Conservation (phyloP, 2,797 vertebrate species). For the Austrolebias charrua region DNA sequence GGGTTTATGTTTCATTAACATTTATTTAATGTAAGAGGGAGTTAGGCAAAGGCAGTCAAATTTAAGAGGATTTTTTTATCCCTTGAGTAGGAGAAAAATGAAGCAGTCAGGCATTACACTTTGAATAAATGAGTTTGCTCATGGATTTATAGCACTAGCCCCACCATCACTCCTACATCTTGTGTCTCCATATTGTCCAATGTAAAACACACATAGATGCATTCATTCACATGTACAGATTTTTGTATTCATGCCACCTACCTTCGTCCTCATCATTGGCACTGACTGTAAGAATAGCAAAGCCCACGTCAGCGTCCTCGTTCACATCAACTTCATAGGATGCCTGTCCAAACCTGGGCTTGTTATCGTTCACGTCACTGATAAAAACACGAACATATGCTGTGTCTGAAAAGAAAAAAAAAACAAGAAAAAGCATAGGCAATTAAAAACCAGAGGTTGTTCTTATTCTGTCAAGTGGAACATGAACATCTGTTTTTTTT, state of each 20-base stretch:
- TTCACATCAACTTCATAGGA: slow-evolving; percentile 85
- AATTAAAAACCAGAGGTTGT: slow-evolving; percentile 61
- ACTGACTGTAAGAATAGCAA: slow-evolving; percentile 83
- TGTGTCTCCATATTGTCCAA: not conserved
- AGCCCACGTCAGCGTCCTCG: slow-evolving; percentile 87
- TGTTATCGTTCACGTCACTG: slow-evolving; percentile 92
- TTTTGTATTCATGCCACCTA: slow-evolving; percentile 48
- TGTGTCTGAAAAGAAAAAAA: slow-evolving; percentile 77
- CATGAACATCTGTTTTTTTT: slow-evolving; percentile 40
- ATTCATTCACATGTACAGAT: not conserved
- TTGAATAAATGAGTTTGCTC: slow-evolving; percentile 1
- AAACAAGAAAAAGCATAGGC: slow-evolving; percentile 33
- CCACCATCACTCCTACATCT: slow-evolving; percentile 10
- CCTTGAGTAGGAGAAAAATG: slow-evolving; percentile 10
- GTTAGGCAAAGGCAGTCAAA: slow-evolving; percentile 17
- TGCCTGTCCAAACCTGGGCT: slow-evolving; percentile 81
- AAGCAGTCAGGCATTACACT: slow-evolving; percentile 8
- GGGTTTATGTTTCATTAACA: slow-evolving; percentile 7
- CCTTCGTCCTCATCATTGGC: slow-evolving; percentile 90
- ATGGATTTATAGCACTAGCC: slow-evolving; percentile 1
- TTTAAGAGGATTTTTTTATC: slow-evolving; percentile 10
- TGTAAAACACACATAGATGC: not conserved
- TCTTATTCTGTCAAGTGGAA: slow-evolving; percentile 66
- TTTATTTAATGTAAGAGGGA: slow-evolving; percentile 15
- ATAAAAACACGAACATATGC: slow-evolving; percentile 87